Base-by-base conservation (phyloP, 1,140 invertebrate species). In the Drosophila punjabiensis region DNA sequence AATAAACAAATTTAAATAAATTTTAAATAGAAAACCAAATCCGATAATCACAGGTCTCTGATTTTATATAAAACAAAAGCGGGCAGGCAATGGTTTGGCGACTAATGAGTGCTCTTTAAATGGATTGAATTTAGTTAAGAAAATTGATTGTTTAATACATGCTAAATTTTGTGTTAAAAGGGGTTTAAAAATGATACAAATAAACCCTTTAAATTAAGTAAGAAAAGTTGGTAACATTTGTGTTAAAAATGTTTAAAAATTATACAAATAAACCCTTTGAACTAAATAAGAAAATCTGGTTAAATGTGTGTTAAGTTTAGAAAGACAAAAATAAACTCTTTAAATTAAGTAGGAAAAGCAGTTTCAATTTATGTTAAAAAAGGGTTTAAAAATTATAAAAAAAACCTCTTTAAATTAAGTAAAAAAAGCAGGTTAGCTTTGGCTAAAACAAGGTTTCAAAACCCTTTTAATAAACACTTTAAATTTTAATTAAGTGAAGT, bases 1-100 rank as follows among this genome's bases (percentile, higher is more conserved):
- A 71, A 73, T 71, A 33, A 18, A 32, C 41, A 81, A 68, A 86
- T 86, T 82, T 82, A 82, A 86, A 87, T 86, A 86, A 79, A 55
- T 79, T 71, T 64, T 60, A 63, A 62, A 82, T 76, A 60, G 81
- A 76, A 63, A 18, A 30, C 48, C 10, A 28, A 68, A 20, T 37
- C 60, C 32, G 48, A 48, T 71, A 84, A 63, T 66, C 55, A 55
- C 61, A 43, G 67, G 63, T 63, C 61, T 45, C 60, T 73, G 67
- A 70, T 82, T 63, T 62, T 24, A 59, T 48, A 73, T 47, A 60
- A 64, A 74, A 69, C 43, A 65, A 66, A 37, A 24, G 52, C 8
- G n/a, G 20, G 3, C 3, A 41, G 32, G 0, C 32, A 20, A 16
- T 32, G 9, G 24, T 28, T 41, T 3, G 8, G n/a, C 28, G 63